phyloP scores from a whole-genome alignment of 2,888 invertebrate genomes.

The Clostera curtula region DNA sequence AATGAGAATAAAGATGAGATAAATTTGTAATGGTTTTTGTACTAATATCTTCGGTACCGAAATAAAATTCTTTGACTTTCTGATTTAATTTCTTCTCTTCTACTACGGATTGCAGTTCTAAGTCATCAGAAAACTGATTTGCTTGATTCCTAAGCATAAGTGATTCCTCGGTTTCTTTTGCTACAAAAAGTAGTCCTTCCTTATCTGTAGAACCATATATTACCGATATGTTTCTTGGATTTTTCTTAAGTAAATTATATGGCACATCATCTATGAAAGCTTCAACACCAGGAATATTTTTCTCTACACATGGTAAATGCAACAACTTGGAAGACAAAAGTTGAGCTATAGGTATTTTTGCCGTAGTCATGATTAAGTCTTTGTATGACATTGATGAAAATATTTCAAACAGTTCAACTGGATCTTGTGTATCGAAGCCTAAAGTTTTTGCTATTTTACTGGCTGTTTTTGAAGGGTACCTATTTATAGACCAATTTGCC shows the following conservation, averaged over 20 bases:
- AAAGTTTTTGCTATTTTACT: slow-evolving; percentile 34
- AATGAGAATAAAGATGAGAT: slow-evolving; percentile 31
- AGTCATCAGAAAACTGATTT: slow-evolving; percentile 38
- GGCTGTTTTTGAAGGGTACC: slow-evolving; percentile 36
- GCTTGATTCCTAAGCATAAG: slow-evolving; percentile 27
- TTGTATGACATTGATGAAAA: slow-evolving; percentile 30
- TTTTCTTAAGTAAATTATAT: slow-evolving; percentile 31
- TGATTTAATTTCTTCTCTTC: slow-evolving; percentile 25
- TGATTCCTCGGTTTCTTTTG: slow-evolving; percentile 25
- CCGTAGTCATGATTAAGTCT: slow-evolving; percentile 20
- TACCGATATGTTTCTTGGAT: slow-evolving; percentile 21
- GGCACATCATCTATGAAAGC: slow-evolving; percentile 41
- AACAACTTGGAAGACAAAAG: slow-evolving; percentile 37
- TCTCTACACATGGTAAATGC: slow-evolving; percentile 45
- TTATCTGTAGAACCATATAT: slow-evolving; percentile 36
- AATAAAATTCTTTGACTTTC: slow-evolving; percentile 49
- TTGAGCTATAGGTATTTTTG: slow-evolving; percentile 5
- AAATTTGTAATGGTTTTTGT: slow-evolving; percentile 39
- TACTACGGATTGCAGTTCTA: slow-evolving; percentile 30
- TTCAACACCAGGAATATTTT: slow-evolving; percentile 33
- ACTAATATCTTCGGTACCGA: slow-evolving; percentile 48
- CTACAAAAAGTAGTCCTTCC: slow-evolving; percentile 39
- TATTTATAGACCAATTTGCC: slow-evolving; percentile 35
- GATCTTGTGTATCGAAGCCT: slow-evolving; percentile 35
- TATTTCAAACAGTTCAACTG: slow-evolving; percentile 35